These are phyloP conservation scores for Galleria mellonella DNA, from an alignment of 1,140 invertebrate species.

Conservation along the genomic window DNA sequence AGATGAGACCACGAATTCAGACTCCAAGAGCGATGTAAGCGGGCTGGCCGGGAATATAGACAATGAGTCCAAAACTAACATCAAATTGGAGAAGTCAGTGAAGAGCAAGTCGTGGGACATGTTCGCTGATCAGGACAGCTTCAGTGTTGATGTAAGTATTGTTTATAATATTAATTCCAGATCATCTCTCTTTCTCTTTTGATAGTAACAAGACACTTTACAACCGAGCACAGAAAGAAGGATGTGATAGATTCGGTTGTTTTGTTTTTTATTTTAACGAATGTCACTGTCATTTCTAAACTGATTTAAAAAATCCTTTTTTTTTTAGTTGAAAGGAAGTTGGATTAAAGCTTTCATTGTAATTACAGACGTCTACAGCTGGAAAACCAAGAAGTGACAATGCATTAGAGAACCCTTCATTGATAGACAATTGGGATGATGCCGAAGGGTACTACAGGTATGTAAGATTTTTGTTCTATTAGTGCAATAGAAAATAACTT, in stretches of 20 bases:
- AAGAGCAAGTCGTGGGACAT: slow-evolving; percentile 85
- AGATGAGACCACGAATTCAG: not conserved
- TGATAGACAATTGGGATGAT: slow-evolving; percentile 99
- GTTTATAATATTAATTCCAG: not conserved
- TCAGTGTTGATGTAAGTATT: slow-evolving; percentile 87
- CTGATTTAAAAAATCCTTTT: too few relatives aligned
- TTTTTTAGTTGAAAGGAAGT: too few relatives aligned
- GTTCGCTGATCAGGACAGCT: slow-evolving; percentile 93
- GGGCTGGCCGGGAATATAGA: slow-evolving; percentile 10
- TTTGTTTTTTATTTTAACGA: too few relatives aligned
- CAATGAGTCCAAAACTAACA: slow-evolving; percentile 21
- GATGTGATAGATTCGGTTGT: too few relatives aligned
- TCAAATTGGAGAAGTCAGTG: slow-evolving; percentile 34
- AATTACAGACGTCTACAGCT: slow-evolving; percentile 80
- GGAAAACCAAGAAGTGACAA: slow-evolving; percentile 80
- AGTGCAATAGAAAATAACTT: too few relatives aligned
- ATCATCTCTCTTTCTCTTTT: too few relatives aligned
- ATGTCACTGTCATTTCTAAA: too few relatives aligned
- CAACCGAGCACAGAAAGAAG: too few relatives aligned
- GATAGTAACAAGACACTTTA: too few relatives aligned
- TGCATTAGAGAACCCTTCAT: slow-evolving; percentile 88
- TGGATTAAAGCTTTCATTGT: too few relatives aligned
- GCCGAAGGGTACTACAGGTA: slow-evolving; percentile 92
- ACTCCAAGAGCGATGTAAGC: too few relatives aligned
- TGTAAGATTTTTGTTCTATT: too few relatives aligned